Evolutionary conservation across 2,797 vertebrate species (phyloP).

Genomic region (Sebastes dallii): DNA sequence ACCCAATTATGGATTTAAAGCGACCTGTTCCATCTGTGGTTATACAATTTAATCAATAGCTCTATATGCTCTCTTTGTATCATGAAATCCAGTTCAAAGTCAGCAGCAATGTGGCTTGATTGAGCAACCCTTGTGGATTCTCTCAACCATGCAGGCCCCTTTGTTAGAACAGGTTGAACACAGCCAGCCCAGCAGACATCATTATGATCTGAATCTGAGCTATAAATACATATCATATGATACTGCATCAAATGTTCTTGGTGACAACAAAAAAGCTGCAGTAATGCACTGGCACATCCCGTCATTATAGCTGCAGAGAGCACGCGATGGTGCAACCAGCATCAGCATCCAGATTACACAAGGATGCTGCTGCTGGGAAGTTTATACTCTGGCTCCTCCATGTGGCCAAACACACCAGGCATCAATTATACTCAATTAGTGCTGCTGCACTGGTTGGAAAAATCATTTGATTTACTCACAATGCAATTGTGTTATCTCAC

Average conservation of each 20-base stretch:
- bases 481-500: not conserved
- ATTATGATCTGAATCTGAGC: not conserved
- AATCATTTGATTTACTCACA: not conserved
- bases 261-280: not conserved
- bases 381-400: conserved; percentile 33
- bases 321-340: conserved; percentile 28
- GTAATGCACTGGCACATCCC: not conserved
- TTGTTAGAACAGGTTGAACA: not conserved
- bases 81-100: not conserved
- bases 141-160: not conserved
- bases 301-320: conserved; percentile 7
- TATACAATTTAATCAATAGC: too few relatives aligned
- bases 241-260: too few relatives aligned
- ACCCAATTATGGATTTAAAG: too few relatives aligned
- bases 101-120: not conserved
- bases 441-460: not conserved
- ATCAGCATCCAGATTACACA: not conserved
- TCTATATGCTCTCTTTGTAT: not conserved
- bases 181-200: not conserved
- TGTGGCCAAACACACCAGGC: not conserved
- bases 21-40: too few relatives aligned
- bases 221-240: not conserved
- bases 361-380: not conserved
- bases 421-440: not conserved
- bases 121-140: conserved; percentile 16